Conservation (phyloP, 2,797 vertebrate genomes). For the Clarias platycephalus region DNA sequence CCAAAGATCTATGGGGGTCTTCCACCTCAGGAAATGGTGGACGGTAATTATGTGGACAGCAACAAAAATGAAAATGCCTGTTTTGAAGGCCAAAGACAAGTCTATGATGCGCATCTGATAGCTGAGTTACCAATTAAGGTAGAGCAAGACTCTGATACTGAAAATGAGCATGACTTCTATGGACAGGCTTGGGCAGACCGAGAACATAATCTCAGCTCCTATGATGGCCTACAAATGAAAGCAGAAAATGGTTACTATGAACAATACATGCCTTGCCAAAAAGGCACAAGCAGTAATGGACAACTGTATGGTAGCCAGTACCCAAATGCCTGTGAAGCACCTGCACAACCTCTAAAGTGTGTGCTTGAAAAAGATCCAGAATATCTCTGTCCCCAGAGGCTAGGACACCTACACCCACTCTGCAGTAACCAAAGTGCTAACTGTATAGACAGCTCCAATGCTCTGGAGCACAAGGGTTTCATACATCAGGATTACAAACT, state of each 20-base stretch:
- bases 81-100: slow-evolving; percentile 62
- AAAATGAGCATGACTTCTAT: slow-evolving; percentile 77
- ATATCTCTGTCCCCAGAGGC: slow-evolving; percentile 73
- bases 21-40: slow-evolving; percentile 70
- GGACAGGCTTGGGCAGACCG: slow-evolving; percentile 76
- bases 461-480: slow-evolving; percentile 71
- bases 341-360: slow-evolving; percentile 72
- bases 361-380: slow-evolving; percentile 70
- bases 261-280: slow-evolving; percentile 79
- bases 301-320: slow-evolving; percentile 73
- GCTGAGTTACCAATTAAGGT: slow-evolving; percentile 84
- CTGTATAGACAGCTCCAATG: slow-evolving; percentile 71
- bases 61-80: slow-evolving; percentile 75
- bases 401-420: slow-evolving; percentile 73
- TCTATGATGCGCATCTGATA: slow-evolving; percentile 72
- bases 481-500: slow-evolving; percentile 75
- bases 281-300: slow-evolving; percentile 75
- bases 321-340: slow-evolving; percentile 63
- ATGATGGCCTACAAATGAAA: slow-evolving; percentile 81
- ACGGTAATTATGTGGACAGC: slow-evolving; percentile 72
- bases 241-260: slow-evolving; percentile 78
- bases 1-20: slow-evolving; percentile 70
- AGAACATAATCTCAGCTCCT: slow-evolving; percentile 62
- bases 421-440: slow-evolving; percentile 70
- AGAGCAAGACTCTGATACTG: slow-evolving; percentile 86